These are phyloP conservation scores for Drosophila pseudotakahashii DNA, from an alignment of 2,888 invertebrate genomes.

Conservation along the genomic window DNA sequence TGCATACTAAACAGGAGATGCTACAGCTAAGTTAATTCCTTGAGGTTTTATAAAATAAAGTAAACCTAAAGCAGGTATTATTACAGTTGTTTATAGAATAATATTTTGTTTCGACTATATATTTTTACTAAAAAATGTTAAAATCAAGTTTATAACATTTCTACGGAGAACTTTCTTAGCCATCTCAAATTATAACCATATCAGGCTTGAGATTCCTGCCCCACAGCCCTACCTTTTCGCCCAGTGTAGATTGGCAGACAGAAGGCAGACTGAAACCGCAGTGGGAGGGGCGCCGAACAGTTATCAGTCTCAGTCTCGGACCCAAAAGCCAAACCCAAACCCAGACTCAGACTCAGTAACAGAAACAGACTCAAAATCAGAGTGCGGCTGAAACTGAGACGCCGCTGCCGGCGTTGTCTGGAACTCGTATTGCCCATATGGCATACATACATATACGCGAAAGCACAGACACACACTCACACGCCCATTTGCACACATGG, in stretches of 20 bases:
- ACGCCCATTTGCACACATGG: slow-evolving; percentile 18
- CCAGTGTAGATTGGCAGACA: slow-evolving; percentile 34
- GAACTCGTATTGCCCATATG: slow-evolving; percentile 32
- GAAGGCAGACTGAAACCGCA: slow-evolving; percentile 21
- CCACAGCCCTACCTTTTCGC: neutral
- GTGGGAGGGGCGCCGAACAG: slow-evolving; percentile 6
- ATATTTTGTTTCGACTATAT: too few relatives aligned
- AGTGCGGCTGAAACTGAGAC: slow-evolving; percentile 36
- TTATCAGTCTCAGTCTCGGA: slow-evolving; percentile 14
- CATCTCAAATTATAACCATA: too few relatives aligned
- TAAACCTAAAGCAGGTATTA: too few relatives aligned
- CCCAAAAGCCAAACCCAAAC: slow-evolving; percentile 4
- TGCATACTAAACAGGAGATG: too few relatives aligned
- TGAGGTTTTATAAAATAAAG: too few relatives aligned
- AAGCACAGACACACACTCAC: neutral
- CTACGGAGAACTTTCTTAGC: too few relatives aligned
- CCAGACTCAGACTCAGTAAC: too few relatives aligned
- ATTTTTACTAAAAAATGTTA: too few relatives aligned
- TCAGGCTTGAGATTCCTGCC: neutral
- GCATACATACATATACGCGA: too few relatives aligned
- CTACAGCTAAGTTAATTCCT: too few relatives aligned
- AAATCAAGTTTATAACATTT: too few relatives aligned
- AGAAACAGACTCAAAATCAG: slow-evolving; percentile 15
- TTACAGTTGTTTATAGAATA: too few relatives aligned
- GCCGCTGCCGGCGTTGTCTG: slow-evolving; percentile 40